Base-by-base conservation (phyloP, 2,888 invertebrate species). In the Acanthosoma haemorrhoidale region DNA sequence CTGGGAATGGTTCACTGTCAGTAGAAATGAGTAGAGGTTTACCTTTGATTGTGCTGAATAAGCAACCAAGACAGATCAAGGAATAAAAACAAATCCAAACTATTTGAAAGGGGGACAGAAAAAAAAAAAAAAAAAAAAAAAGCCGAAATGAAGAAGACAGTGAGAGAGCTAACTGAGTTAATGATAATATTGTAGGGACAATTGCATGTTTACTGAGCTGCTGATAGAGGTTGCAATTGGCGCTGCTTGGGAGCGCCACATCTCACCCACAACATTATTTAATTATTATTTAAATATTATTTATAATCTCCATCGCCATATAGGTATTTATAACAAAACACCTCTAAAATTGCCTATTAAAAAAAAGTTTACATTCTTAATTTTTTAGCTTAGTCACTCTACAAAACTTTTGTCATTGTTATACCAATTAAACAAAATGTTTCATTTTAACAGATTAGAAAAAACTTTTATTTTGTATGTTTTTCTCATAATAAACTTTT, bases 161-260 rank as follows among this genome's bases (percentile, higher is more conserved):
- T 51, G 29, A 51, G 25, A 51, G 21, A 51, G 51, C 29, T 21
- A 29, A 51, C 6, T 51, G 29, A 51, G 25, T 51, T 51, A 51
- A 51, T 51, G 51, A 51, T 51, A 51, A 51, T 51, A 51, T 21
- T 25, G 51, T 25, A 25, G 51, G 51, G n/a, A n/a, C n/a, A 51
- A 51, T 51, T 51, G 25, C 51, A 51, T 51, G 51, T 51, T 51
- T 51, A 51, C 51, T 51, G 25, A 25, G 6, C n/a, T n/a, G 29
- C 51, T 51, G 51, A 51, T 51, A 51, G 51, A 51, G 51, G 25
- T 51, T 51, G 25, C 29, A n/a, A 21, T n/a, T 1, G 21, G 13
- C 6, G 1, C 51, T 25, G n/a, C 21, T 2, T 25, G 51, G n/a
- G n/a, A 2, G 25, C 51, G 51, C 51, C 16, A 1, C 21, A 25